Conservation (phyloP, 2,113 vertebrate species). For the Oreochromis niloticus region DNA sequence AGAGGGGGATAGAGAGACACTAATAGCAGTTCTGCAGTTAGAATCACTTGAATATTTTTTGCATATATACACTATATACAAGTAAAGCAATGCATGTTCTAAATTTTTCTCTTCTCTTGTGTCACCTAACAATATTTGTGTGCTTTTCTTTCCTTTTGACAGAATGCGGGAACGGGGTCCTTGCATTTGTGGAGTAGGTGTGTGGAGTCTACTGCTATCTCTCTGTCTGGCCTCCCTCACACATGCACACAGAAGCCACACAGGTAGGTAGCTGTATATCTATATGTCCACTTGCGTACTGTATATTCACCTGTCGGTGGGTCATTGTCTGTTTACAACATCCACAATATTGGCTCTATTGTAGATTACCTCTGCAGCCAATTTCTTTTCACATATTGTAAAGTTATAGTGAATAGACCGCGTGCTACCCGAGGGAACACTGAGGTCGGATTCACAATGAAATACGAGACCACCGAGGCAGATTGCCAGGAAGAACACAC, state of each 20-base stretch:
- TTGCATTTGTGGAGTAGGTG: slow-evolving; percentile 71
- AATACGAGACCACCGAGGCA: slow-evolving; percentile 18
- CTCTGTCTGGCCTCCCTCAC: slow-evolving; percentile 82
- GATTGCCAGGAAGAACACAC: slow-evolving; percentile 24
- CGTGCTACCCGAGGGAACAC: slow-evolving; percentile 5
- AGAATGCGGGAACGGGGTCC: slow-evolving; percentile 84
- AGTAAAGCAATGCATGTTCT: background rate
- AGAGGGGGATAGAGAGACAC: rapidly evolving
- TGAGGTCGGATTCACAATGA: slow-evolving; percentile 29
- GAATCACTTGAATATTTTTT: background rate
- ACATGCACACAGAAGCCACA: slow-evolving; percentile 82
- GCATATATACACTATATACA: background rate
- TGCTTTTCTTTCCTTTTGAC: slow-evolving; percentile 8
- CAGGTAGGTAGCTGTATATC: slow-evolving; percentile 72
- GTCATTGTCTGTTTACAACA: background rate
- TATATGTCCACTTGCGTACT: background rate
- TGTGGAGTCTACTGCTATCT: slow-evolving; percentile 83
- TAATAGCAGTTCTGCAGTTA: background rate
- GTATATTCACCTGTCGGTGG: background rate
- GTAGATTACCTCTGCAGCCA: slow-evolving; percentile 26
- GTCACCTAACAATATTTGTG: background rate
- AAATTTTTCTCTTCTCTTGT: rapidly evolving
- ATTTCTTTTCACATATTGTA: slow-evolving; percentile 45
- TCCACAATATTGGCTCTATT: background rate
- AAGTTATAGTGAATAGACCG: slow-evolving; percentile 29